Evolutionary conservation across 2,888 invertebrate species (phyloP).

Genomic region (Steinernema hermaphroditum): DNA sequence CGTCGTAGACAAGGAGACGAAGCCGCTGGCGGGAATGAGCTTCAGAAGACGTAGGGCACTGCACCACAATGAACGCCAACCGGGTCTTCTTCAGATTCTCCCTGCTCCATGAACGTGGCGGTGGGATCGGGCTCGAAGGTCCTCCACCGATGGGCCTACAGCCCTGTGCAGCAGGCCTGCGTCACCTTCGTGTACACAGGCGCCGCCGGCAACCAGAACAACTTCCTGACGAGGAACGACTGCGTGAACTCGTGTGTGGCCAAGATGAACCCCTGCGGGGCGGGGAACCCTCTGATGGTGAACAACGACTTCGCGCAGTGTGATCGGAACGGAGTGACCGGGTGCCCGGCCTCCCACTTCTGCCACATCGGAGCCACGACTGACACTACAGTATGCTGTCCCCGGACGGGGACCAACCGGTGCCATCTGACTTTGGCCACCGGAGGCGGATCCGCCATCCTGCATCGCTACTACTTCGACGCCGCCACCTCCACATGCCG

Average conservation of each 20-base stretch:
- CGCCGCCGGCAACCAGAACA: slow-evolving; percentile 1
- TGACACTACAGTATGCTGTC: slow-evolving; percentile 35
- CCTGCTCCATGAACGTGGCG: background rate
- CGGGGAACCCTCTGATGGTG: background rate
- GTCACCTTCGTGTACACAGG: slow-evolving; percentile 12
- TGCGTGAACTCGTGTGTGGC: slow-evolving; percentile 12
- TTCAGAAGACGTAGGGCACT: background rate
- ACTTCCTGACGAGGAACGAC: slow-evolving; percentile 23
- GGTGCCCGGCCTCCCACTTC: slow-evolving; percentile 31
- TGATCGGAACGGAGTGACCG: slow-evolving; percentile 10
- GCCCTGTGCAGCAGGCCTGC: background rate
- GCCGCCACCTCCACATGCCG: slow-evolving; percentile 30
- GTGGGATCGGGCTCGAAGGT: background rate
- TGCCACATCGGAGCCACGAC: slow-evolving; percentile 33
- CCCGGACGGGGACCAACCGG: slow-evolving; percentile 32
- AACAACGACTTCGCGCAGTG: slow-evolving; percentile 11
- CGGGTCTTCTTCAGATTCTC: background rate
- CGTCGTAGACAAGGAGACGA: no score
- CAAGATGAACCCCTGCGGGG: slow-evolving; percentile 8
- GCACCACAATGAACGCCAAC: background rate
- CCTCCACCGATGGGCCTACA: slow-evolving; percentile 5
- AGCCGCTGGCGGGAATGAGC: background rate
- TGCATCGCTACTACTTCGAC: slow-evolving; percentile 43
- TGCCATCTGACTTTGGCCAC: slow-evolving; percentile 36
- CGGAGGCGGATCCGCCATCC: slow-evolving; percentile 36